Evolutionary conservation across 2,113 vertebrate species (phyloP), one percentile per base, ranked within the genome.

Genomic region (Gavia stellata): DNA sequence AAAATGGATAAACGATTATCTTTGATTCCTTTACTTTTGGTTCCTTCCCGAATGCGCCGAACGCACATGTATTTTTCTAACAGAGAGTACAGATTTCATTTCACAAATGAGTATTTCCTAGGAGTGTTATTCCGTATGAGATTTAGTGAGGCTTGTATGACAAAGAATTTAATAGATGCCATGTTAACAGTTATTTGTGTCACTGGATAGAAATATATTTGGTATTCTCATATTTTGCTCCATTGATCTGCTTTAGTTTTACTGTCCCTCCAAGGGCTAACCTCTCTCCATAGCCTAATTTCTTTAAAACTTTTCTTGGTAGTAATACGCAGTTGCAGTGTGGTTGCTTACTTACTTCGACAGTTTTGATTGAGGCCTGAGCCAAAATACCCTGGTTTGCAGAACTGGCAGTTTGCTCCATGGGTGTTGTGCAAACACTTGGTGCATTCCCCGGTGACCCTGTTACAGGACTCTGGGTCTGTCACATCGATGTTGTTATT

Each of bases 341-440:
- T 53, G 67, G 38, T 47, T 80, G 62, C 36, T 78, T 40, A 70
- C 97, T 96, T 98, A 99, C 99, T 98, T 98, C 42, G 98, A 97
- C 99, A 99, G 93, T 97, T 98, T 89, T 98, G 98, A 80, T 86
- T 42, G 33, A 98, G 44, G 17, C 99, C 98, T 14, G 98, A 98
- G 72, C 99, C 99, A 65, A 98, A 98, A 96, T 98, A 98, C 28
- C 99, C 99, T 3, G 98, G 98, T 94, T 96, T 98, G 95, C 99
- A 99, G 95, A 96, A 94, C 83, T 99, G 98, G 94, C 99, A 99
- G 70, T 72, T 94, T 18, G 94, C 49, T 45, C 99, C 99, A 7
- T 95, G 90, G 3, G 98, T 99, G 95, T 99, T 98, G 96, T 98
- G 92, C 59, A 99, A 98, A 96, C 99, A 99, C 91, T 87, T 98